Evolutionary conservation across 2,888 invertebrate species (phyloP), one percentile per base, ranked within the genome.

Genomic region (Quadroppia sp.): DNA sequence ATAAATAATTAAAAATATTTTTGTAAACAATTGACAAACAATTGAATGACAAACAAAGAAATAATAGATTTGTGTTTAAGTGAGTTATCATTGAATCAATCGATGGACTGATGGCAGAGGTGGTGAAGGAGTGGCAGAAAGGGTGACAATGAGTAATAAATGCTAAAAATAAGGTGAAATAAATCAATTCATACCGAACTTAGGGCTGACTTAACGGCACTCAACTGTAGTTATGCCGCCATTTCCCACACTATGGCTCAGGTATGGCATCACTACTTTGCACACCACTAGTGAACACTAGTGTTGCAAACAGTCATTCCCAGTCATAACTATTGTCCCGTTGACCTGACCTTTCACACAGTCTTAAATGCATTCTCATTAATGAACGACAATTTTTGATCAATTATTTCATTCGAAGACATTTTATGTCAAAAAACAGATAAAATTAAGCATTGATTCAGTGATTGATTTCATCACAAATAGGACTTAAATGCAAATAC

Each of bases 141-240:
- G 56, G 30, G 25, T 53, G 56, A 23, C 20, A 25, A 17, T 28
- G 28, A 9, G 28, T 30, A 15, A 1, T 56, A 56, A 56, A 28
- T 11, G 28, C 45, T 30, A 4, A 13, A 30, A 56, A 9, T 50
- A 56, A 61, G 7, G 28, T 61, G 11, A 32, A 2, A 20, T 11
- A 17, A 64, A 64, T 61, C 3, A 32, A 67, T 2, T 20, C 42
- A 69, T 45, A 69, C 69, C 69, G 45, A 64, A 64, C 61, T 64
- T 17, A 70, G 45, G 53, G 32, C 40, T 30, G 32, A 53, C 71
- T 71, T 36, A 71, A 50, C 71, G 50, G 56, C 71, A 56, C 53
- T 64, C 32, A 64, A 50, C 56, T 71, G 17, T 25, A 25, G 7
- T 23, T 48, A 48, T 71, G 71, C 50, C 71, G 71, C 71, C 71